Percentiles rank a stretch among this genome's conserved stretches.
phyloP scores from a whole-genome alignment of 2,888 invertebrate species.

The Salpingus planirostris region DNA sequence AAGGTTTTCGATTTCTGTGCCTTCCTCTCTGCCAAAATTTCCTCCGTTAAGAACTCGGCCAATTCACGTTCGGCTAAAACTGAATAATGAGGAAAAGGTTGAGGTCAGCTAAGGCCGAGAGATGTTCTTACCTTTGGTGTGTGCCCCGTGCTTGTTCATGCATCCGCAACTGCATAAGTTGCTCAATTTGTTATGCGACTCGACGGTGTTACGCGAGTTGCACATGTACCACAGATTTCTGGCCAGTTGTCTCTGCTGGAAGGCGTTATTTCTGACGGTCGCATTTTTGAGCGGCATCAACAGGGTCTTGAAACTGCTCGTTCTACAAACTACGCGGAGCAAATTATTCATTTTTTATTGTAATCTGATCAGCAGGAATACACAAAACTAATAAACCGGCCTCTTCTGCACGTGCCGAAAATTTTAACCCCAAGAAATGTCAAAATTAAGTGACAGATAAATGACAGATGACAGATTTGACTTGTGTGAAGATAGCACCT shows the following conservation, averaged over 20 bases:
- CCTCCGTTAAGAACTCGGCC: conserved; percentile 85
- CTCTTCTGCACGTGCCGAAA: too few species aligned
- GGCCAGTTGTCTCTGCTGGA: conserved; percentile 52
- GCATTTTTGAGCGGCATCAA: conserved; percentile 32
- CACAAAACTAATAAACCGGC: too few species aligned
- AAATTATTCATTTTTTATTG: conserved; percentile 66
- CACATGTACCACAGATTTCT: conserved; percentile 69
- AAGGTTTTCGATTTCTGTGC: conserved; percentile 66
- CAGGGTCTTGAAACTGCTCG: conserved; percentile 28
- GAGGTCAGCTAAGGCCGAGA: too few species aligned
- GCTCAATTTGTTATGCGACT: conserved; percentile 49
- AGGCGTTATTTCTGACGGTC: conserved; percentile 16
- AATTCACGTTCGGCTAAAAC: conserved; percentile 72
- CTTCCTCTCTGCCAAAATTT: conserved; percentile 86
- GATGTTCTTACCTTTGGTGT: conserved; percentile 60
- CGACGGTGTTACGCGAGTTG: conserved; percentile 35
- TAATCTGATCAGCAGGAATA: too few species aligned
- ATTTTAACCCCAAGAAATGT: too few species aligned
- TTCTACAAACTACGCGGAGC: conserved; percentile 52
- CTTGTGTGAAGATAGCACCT: too few species aligned
- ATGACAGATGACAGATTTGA: too few species aligned
- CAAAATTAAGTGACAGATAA: too few species aligned
- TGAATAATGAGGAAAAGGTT: too few species aligned
- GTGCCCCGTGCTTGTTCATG: conserved; percentile 48
- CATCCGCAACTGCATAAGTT: conserved; percentile 62